Conservation (phyloP, 2,113 vertebrate species). For the Glaucomys volans region DNA sequence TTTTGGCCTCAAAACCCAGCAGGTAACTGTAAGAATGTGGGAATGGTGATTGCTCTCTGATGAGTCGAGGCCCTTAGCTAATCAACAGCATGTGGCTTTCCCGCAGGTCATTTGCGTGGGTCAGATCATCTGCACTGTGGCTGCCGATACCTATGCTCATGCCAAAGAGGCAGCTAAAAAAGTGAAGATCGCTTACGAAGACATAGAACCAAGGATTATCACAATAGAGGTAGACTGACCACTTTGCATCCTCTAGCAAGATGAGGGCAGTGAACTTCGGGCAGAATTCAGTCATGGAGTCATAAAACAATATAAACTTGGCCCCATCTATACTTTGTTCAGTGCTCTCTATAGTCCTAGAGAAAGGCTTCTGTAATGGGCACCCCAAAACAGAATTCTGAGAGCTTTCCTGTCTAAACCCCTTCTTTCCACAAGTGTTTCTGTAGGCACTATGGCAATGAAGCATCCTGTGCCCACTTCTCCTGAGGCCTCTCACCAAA, state of each 20-base stretch:
- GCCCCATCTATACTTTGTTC: background rate
- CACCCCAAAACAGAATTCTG: background rate
- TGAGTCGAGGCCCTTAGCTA: background rate
- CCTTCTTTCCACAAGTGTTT: background rate
- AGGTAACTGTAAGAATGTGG: background rate
- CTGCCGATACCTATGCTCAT: slow-evolving; percentile 80
- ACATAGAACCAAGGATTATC: slow-evolving; percentile 81
- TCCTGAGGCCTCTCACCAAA: background rate
- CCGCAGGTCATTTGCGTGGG: slow-evolving; percentile 85
- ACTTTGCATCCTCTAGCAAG: background rate
- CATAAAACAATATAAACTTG: background rate
- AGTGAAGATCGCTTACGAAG: slow-evolving; percentile 81
- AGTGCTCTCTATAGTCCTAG: background rate
- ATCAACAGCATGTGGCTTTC: background rate
- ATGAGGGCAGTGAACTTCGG: background rate
- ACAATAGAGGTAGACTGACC: slow-evolving; percentile 81
- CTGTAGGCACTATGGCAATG: background rate
- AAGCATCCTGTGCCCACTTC: background rate
- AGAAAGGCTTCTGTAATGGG: background rate
- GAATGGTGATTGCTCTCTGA: background rate
- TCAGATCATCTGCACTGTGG: slow-evolving; percentile 83
- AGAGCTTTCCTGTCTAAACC: background rate
- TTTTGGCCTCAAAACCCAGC: background rate
- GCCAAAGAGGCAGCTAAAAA: slow-evolving; percentile 71
- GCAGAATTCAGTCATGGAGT: background rate